Evolutionary conservation across 2,797 vertebrate genomes (phyloP).

Genomic region (Psittacula echo): DNA sequence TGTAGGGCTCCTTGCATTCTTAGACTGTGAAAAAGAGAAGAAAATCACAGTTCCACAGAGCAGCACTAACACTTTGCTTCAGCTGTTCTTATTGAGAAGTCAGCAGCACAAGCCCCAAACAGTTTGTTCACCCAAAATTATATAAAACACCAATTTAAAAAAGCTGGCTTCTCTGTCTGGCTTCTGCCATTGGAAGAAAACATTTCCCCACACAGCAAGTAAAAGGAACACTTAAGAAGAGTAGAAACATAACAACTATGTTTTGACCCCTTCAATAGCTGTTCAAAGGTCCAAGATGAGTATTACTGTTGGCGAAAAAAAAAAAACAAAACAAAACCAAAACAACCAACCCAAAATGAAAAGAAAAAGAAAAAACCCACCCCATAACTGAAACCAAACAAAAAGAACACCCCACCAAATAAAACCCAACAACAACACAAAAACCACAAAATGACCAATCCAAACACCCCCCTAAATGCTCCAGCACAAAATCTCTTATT

Average conservation of each 20-base stretch:
- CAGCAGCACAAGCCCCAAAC: neutral
- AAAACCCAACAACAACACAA: neutral
- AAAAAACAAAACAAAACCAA: neutral
- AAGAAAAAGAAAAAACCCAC: neutral
- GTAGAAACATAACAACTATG: neutral
- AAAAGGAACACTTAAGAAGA: neutral
- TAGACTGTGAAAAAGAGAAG: neutral
- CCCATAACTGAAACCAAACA: neutral
- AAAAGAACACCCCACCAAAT: neutral
- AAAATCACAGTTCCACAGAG: neutral
- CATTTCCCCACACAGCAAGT: neutral
- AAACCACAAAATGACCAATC: neutral
- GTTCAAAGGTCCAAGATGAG: neutral
- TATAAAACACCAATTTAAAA: neutral
- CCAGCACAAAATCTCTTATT: neutral
- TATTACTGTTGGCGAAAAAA: neutral
- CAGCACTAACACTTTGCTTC: neutral
- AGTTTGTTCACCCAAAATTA: neutral
- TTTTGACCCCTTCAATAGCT: neutral
- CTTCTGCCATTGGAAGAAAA: neutral
- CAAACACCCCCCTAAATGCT: neutral
- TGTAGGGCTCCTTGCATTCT: neutral
- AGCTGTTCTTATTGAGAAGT: neutral
- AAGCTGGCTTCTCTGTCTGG: neutral
- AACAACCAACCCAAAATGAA: neutral